These are phyloP conservation scores for Crematogaster levior DNA, from an alignment of 2,888 invertebrate genomes.

Conservation along the genomic window DNA sequence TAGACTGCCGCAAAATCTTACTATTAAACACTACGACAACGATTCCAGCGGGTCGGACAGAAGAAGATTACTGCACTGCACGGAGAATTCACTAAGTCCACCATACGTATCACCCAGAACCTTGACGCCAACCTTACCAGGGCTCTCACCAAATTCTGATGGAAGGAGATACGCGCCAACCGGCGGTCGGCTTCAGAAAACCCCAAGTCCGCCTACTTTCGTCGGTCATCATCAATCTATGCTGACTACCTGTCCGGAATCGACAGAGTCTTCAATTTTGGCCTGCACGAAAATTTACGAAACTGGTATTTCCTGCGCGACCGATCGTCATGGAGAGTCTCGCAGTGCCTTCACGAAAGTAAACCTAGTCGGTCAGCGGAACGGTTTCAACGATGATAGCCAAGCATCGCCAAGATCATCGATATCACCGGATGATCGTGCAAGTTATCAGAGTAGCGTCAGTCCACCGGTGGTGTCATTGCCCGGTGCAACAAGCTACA, in stretches of 20 bases:
- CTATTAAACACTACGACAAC: conserved; percentile 81
- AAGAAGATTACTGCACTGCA: conserved; percentile 86
- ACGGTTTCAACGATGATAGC: conserved; percentile 79
- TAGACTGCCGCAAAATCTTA: conserved; percentile 81
- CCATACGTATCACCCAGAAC: conserved; percentile 86
- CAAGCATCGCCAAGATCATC: conserved; percentile 90
- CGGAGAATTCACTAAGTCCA: conserved; percentile 87
- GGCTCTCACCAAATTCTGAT: conserved; percentile 86
- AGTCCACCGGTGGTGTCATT: conserved; percentile 88
- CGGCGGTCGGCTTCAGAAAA: conserved; percentile 73
- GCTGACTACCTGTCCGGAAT: conserved; percentile 63
- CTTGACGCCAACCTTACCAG: conserved; percentile 85
- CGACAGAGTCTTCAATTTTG: conserved; percentile 63
- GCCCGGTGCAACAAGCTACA: conserved; percentile 74
- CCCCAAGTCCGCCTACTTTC: conserved; percentile 79
- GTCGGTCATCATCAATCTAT: conserved; percentile 69
- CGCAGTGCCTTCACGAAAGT: conserved; percentile 96
- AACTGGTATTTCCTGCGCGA: conserved; percentile 71
- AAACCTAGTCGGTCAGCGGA: conserved; percentile 83
- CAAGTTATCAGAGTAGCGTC: conserved; percentile 92
- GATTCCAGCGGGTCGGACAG: conserved; percentile 71
- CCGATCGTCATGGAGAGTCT: conserved; percentile 78
- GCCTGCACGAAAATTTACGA: conserved; percentile 78
- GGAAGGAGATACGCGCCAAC: conserved; percentile 64
- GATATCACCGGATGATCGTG: conserved; percentile 92